These are phyloP conservation scores for Corythaeola cristata DNA, from an alignment of 2,113 vertebrate genomes.

Conservation along the genomic window DNA sequence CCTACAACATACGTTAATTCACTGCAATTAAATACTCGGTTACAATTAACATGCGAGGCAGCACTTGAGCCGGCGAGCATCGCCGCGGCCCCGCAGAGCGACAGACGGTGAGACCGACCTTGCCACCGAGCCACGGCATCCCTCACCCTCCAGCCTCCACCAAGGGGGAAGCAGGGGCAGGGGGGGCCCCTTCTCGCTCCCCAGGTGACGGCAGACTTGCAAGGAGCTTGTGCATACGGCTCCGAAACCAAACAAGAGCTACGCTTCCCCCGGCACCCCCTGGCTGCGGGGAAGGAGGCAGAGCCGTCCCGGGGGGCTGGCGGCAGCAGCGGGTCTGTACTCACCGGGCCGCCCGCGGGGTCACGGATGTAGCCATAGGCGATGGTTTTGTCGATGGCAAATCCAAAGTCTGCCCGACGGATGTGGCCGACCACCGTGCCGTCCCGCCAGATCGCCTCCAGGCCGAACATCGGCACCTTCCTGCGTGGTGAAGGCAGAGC, in stretches of 20 bases:
- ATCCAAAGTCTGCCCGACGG: slow-evolving; percentile 88
- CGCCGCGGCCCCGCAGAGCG: accelerated
- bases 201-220: background rate
- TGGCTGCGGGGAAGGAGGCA: accelerated
- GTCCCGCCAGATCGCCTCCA: slow-evolving; percentile 91
- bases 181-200: background rate
- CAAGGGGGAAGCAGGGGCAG: accelerated
- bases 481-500: slow-evolving; percentile 64
- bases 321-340: background rate
- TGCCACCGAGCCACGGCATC: accelerated
- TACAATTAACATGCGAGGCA: background rate
- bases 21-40: background rate
- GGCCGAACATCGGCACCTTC: slow-evolving; percentile 91
- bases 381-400: slow-evolving; percentile 87
- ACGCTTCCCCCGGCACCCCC: accelerated
- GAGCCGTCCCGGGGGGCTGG: accelerated
- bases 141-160: background rate
- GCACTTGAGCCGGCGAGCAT: background rate
- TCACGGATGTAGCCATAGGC: slow-evolving; percentile 90
- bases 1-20: background rate
- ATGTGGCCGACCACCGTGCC: slow-evolving; percentile 87
- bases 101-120: background rate
- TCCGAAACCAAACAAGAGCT: background rate
- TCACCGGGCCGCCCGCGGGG: slow-evolving; percentile 85
- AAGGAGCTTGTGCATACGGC: accelerated